phyloP scores from a whole-genome alignment of 1,140 invertebrate genomes.

The Sarcophaga peregrina region DNA sequence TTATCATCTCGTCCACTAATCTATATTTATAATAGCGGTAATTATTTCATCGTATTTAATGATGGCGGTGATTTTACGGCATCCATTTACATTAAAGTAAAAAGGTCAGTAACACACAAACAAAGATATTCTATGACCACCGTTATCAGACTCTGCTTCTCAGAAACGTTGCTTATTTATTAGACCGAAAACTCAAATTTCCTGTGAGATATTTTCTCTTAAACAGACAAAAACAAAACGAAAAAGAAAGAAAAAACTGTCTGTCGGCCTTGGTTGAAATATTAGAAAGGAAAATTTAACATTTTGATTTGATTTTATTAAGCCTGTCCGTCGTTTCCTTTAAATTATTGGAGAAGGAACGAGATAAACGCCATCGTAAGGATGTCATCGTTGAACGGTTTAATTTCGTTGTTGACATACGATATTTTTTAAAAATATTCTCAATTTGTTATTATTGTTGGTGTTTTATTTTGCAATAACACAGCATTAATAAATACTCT shows the following conservation, averaged over 20 bases:
- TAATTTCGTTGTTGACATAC: conserved; percentile 21
- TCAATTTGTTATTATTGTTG: conserved; percentile 1
- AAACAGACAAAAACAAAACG: too few relatives aligned
- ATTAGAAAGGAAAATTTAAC: conserved; percentile 2
- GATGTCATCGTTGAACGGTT: conserved; percentile 30
- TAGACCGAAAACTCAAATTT: not conserved
- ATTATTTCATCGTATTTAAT: too few relatives aligned
- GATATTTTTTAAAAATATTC: conserved; percentile 26
- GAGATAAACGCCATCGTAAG: conserved; percentile 19
- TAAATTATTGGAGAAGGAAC: too few relatives aligned
- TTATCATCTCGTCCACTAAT: too few relatives aligned
- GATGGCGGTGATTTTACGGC: too few relatives aligned
- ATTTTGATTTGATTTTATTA: not conserved
- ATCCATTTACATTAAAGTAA: too few relatives aligned
- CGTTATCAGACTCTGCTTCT: too few relatives aligned
- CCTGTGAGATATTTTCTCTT: not conserved
- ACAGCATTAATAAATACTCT: not conserved
- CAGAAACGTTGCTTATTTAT: too few relatives aligned
- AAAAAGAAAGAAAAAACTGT: not conserved
- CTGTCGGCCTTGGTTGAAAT: not conserved
- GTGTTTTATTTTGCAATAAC: conserved; percentile 1
- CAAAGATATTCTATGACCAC: too few relatives aligned
- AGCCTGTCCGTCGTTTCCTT: not conserved
- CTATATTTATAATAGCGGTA: too few relatives aligned
- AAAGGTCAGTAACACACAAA: too few relatives aligned